Evolutionary conservation across 64 coral and sea anemone species (phyloP).

Genomic region (Pocillopora damicornis): DNA sequence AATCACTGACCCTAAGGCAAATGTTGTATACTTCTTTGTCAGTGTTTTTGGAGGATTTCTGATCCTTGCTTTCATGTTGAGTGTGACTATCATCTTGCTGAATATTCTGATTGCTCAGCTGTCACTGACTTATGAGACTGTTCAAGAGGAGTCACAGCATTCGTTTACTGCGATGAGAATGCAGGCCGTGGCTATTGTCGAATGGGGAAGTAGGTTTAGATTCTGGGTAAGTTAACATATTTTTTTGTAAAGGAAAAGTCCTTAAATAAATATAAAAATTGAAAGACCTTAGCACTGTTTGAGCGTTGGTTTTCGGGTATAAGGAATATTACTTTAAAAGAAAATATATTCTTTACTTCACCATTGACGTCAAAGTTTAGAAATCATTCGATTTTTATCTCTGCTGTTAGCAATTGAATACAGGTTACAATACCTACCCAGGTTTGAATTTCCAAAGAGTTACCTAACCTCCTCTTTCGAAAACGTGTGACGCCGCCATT

Average conservation of each 20-base stretch:
- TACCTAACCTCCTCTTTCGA: too few relatives aligned
- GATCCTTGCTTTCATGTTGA: background rate
- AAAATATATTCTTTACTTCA: too few relatives aligned
- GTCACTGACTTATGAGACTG: background rate
- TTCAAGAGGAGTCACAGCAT: background rate
- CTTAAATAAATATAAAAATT: background rate
- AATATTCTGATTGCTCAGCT: background rate
- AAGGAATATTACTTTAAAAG: too few relatives aligned
- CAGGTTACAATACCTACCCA: too few relatives aligned
- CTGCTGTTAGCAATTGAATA: too few relatives aligned
- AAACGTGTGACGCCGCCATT: too few relatives aligned
- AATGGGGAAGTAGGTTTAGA: slow-evolving; percentile 36
- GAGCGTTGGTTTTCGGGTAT: too few relatives aligned
- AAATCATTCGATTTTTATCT: too few relatives aligned
- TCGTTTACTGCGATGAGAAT: slow-evolving; percentile 2
- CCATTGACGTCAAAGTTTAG: too few relatives aligned
- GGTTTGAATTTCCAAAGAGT: too few relatives aligned
- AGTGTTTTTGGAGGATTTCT: background rate
- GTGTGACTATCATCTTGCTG: background rate
- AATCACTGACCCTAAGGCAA: background rate
- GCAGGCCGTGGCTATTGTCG: slow-evolving; percentile 28
- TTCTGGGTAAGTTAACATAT: background rate
- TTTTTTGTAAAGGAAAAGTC: background rate
- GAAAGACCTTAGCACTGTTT: background rate
- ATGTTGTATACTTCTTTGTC: background rate